Conservation (phyloP, 2,113 vertebrate species). For the Puntigrus tetrazona region DNA sequence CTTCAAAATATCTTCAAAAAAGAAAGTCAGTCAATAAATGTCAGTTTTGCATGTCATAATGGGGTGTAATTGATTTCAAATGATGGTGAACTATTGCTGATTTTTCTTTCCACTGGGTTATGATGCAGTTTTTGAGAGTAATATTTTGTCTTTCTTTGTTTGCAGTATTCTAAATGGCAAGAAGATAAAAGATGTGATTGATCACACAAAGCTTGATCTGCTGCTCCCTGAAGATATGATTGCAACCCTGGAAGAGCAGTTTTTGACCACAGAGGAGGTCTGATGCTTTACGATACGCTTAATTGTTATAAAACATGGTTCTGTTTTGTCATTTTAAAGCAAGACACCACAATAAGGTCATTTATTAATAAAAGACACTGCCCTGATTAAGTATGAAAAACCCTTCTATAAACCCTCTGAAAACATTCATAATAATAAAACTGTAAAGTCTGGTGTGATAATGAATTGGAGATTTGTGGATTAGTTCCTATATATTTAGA, state of each 20-base stretch:
- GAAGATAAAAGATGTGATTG: constrained; percentile 69
- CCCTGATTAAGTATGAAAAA: no score
- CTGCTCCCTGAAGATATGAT: constrained; percentile 76
- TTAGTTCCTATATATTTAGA: no score
- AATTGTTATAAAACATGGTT: neutral
- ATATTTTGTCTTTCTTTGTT: constrained; percentile 38
- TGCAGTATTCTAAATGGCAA: constrained; percentile 79
- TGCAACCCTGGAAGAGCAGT: constrained; percentile 75
- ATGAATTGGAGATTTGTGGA: no score
- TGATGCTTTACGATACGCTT: constrained; percentile 14
- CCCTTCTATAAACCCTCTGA: no score
- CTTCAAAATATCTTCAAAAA: neutral
- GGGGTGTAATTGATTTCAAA: neutral
- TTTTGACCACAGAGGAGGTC: constrained; percentile 78
- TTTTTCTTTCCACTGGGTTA: neutral
- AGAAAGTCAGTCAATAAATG: neutral
- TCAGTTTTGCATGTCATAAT: neutral
- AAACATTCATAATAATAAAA: no score
- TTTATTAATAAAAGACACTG: no score
- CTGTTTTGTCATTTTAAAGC: neutral
- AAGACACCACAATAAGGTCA: neutral
- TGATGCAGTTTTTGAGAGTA: neutral
- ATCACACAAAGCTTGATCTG: constrained; percentile 69
- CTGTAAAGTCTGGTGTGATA: no score
- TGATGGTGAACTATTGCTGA: neutral